Percentiles rank a stretch among this genome's conserved stretches.
These are phyloP conservation scores for Agriopis leucophaearia DNA, from an alignment of 2,888 invertebrate genomes.

Conservation along the genomic window DNA sequence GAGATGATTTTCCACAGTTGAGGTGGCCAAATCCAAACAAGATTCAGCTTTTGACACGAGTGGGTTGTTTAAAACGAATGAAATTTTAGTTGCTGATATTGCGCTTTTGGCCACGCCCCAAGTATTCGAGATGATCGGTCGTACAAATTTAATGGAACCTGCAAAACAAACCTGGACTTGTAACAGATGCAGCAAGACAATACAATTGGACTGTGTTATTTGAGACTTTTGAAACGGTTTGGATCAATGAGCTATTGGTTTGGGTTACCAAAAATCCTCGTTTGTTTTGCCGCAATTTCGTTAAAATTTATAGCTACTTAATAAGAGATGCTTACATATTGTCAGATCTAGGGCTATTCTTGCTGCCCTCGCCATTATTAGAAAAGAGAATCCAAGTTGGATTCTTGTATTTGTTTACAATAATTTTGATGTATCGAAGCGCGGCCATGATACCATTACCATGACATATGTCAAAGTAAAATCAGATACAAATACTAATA, in stretches of 20 bases:
- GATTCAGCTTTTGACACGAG: conserved; percentile 62
- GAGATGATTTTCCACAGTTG: conserved; percentile 54
- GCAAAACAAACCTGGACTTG: conserved; percentile 67
- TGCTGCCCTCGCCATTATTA: conserved; percentile 30
- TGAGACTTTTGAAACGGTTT: background rate
- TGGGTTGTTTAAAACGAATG: conserved; percentile 62
- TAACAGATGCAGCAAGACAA: conserved; percentile 22
- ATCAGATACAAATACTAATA: background rate
- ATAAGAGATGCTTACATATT: conserved; percentile 33
- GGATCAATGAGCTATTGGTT: background rate
- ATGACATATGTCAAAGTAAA: background rate
- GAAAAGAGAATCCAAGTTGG: background rate
- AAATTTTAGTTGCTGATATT: conserved; percentile 58
- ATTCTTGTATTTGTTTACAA: conserved; percentile 13
- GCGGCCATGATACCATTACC: conserved; percentile 6
- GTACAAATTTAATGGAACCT: conserved; percentile 73
- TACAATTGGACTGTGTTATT: background rate
- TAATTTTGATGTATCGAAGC: conserved; percentile 53
- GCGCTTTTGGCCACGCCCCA: conserved; percentile 64
- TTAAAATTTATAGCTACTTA: conserved; percentile 33
- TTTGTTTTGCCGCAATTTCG: conserved; percentile 76
- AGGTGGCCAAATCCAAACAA: conserved; percentile 48
- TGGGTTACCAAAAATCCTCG: conserved; percentile 44
- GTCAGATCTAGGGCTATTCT: conserved; percentile 31
- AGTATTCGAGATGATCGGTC: conserved; percentile 62